Conservation (phyloP, 2,888 invertebrate species). For the Ypsolopha scabrella region DNA sequence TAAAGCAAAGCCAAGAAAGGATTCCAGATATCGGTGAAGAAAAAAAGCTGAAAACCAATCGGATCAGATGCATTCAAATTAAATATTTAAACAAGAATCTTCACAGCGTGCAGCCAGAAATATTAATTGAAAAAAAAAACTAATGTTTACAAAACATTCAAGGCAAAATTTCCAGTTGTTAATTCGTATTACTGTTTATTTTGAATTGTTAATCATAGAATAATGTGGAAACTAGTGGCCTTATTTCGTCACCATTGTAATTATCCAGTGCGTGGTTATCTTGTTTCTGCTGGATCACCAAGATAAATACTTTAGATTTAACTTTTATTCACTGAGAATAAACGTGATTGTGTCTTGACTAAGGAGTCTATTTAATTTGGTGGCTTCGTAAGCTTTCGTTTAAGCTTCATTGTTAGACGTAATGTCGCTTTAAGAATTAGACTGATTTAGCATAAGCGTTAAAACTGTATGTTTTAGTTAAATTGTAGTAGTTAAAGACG, state of each 20-base stretch:
- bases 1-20: no score
- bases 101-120: no score
- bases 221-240: conserved; percentile 38
- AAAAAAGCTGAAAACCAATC: no score
- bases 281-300: conserved; percentile 17
- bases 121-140: no score
- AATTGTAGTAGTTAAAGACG: conserved; percentile 46
- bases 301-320: no score
- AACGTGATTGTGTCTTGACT: no score
- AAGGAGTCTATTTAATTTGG: no score
- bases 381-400: conserved; percentile 34
- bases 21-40: no score
- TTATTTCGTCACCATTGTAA: conserved; percentile 40
- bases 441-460: conserved; percentile 70
- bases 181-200: neutral
- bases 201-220: neutral
- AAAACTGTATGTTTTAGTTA: conserved; percentile 56
- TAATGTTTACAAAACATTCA: no score
- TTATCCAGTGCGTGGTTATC: conserved; percentile 51
- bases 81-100: no score
- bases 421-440: conserved; percentile 69
- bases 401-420: conserved; percentile 65
- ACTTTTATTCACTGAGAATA: no score
- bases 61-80: no score
- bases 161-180: neutral